These are phyloP conservation scores for Cheilosia variabilis DNA, from an alignment of 2,888 invertebrate genomes.

Conservation along the genomic window DNA sequence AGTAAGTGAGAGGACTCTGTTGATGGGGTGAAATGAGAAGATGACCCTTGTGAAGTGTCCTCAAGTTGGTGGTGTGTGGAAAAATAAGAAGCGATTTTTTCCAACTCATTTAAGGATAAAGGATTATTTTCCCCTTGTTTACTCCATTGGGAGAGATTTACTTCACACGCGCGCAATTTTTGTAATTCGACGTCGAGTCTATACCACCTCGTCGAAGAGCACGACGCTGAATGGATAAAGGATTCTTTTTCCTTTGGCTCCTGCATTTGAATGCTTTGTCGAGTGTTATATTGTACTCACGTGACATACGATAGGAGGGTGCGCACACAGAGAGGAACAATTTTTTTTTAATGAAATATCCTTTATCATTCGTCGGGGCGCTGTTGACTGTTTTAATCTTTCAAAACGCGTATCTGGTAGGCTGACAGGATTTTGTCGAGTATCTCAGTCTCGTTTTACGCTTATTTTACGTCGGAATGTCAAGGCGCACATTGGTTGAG, in stretches of 20 bases:
- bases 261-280: constrained; percentile 28
- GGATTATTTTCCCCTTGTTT: constrained; percentile 44
- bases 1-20: background rate
- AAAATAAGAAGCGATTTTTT: constrained; percentile 35
- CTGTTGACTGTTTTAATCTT: constrained; percentile 65
- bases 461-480: constrained; percentile 57
- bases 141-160: constrained; percentile 13
- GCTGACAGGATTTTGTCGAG: constrained; percentile 57
- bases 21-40: constrained; percentile 8
- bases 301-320: constrained; percentile 51
- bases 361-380: constrained; percentile 43
- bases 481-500: constrained; percentile 20
- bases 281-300: constrained; percentile 10
- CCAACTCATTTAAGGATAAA: constrained; percentile 62
- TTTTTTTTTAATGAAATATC: constrained; percentile 52
- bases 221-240: constrained; percentile 40
- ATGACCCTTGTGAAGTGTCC: constrained; percentile 35
- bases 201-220: background rate
- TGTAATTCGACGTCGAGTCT: constrained; percentile 42
- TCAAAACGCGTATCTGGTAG: constrained; percentile 30
- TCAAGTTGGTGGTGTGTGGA: constrained; percentile 20
- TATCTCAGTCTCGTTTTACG: constrained; percentile 46
- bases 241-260: constrained; percentile 29
- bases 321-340: constrained; percentile 19
- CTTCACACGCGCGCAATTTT: constrained; percentile 21